A percentile compares a stretch with the other conserved stretches of the same genome.
phyloP scores from a whole-genome alignment of 2,113 vertebrate genomes.

The Epinephelus lanceolatus region DNA sequence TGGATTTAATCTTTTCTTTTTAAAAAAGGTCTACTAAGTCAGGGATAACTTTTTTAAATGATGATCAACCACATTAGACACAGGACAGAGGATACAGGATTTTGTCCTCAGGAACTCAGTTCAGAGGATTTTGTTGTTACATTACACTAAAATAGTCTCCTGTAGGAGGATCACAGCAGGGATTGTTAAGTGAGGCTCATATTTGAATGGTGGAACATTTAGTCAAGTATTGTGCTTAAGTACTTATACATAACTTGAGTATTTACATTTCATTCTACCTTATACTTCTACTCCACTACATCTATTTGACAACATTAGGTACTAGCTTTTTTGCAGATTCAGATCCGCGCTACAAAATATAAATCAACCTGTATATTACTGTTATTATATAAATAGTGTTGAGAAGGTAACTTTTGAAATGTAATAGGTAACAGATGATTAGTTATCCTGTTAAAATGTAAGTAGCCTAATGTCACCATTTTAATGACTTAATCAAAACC shows the following conservation, averaged over 20 bases:
- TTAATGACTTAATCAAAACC: too few relatives aligned
- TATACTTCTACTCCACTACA: not conserved
- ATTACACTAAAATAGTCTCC: not conserved
- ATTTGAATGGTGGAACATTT: constrained; percentile 12
- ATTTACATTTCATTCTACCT: not conserved
- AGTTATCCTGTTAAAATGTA: too few relatives aligned
- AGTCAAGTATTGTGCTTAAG: not conserved
- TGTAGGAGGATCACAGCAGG: not conserved
- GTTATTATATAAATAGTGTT: not conserved
- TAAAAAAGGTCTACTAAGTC: not conserved
- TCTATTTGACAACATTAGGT: not conserved
- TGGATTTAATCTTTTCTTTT: not conserved
- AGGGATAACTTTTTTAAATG: not conserved
- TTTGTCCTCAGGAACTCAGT: constrained; percentile 11
- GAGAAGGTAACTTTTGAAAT: too few relatives aligned
- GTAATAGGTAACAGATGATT: too few relatives aligned
- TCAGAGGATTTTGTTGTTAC: not conserved
- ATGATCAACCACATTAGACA: not conserved
- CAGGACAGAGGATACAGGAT: not conserved
- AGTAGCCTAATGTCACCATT: too few relatives aligned
- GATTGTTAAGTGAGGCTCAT: constrained; percentile 5
- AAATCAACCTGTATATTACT: too few relatives aligned
- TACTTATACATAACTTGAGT: not conserved
- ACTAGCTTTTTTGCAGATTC: not conserved
- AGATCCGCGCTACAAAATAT: not conserved